Evolutionary conservation across 2,797 vertebrate genomes (phyloP).

Genomic region (Lindbergichthys nudifrons): DNA sequence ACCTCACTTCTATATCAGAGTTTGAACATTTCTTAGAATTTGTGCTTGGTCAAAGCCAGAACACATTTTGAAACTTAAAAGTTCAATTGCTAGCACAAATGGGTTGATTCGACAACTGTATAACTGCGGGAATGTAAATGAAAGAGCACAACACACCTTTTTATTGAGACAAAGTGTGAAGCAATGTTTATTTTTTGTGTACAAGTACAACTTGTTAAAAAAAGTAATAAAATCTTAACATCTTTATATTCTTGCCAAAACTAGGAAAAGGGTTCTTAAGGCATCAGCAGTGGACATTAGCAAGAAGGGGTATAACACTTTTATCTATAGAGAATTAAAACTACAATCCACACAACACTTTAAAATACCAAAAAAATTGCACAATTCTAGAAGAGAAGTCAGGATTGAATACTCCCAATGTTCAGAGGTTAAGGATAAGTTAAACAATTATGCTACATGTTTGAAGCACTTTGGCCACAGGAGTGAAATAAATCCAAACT

Average conservation of each 20-base stretch:
- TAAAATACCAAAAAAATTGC: conserved; percentile 64
- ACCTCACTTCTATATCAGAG: too few species aligned
- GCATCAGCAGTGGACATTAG: conserved; percentile 35
- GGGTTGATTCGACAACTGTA: too few species aligned
- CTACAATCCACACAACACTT: conserved; percentile 64
- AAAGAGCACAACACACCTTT: not conserved
- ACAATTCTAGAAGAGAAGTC: conserved; percentile 31
- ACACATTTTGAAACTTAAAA: too few species aligned
- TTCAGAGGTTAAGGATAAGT: not conserved
- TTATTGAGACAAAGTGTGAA: conserved; percentile 74
- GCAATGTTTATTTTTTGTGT: conserved; percentile 83
- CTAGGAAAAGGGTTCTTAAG: conserved; percentile 30
- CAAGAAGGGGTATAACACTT: conserved; percentile 46
- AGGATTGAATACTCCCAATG: conserved; percentile 4
- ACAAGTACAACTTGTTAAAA: conserved; percentile 79
- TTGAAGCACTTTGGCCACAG: conserved; percentile 6
- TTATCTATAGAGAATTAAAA: conserved; percentile 69
- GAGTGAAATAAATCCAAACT: conserved; percentile 4
- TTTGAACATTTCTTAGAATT: too few species aligned
- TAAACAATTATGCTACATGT: conserved; percentile 27
- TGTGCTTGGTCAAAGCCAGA: too few species aligned
- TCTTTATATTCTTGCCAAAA: conserved; percentile 53
- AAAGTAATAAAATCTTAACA: conserved; percentile 73
- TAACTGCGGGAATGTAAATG: not conserved
- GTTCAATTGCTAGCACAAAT: too few species aligned